A percentile compares a stretch with the other conserved stretches of the same genome.
Evolutionary conservation across 2,113 vertebrate species (phyloP).

Genomic region (Zosterops lateralis): DNA sequence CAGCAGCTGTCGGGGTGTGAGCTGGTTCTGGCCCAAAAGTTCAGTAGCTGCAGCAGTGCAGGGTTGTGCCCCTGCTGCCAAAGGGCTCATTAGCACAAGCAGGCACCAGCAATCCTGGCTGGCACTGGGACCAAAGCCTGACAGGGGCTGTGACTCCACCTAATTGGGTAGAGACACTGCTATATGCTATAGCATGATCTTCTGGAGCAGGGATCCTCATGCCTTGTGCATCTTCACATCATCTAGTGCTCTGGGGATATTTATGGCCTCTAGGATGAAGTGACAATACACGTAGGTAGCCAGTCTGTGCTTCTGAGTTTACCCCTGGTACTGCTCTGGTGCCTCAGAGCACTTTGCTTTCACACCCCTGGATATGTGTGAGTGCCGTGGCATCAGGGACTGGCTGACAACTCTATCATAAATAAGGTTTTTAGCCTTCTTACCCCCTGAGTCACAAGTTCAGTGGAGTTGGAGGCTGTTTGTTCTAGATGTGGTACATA

Average conservation of each 20-base stretch:
- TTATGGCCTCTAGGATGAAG: not conserved
- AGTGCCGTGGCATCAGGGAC: not conserved
- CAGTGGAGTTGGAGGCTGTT: not conserved
- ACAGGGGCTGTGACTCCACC: not conserved
- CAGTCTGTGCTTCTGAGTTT: not conserved
- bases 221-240: not conserved
- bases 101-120: not conserved
- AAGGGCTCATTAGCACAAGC: not conserved
- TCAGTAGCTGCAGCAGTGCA: no score
- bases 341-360: not conserved
- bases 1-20: no score
- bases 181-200: rapidly evolving
- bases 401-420: not conserved
- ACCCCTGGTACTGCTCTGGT: not conserved
- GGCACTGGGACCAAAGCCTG: not conserved
- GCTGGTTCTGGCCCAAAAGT: no score
- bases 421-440: not conserved
- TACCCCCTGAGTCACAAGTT: not conserved
- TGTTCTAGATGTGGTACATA: not conserved
- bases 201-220: not conserved
- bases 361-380: not conserved
- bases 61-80: not conserved
- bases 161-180: rapidly evolving
- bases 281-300: rapidly evolving
- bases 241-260: not conserved